Evolutionary conservation across 1,140 invertebrate species (phyloP), one percentile per base, ranked within the genome.

Genomic region (Phthorimaea operculella): DNA sequence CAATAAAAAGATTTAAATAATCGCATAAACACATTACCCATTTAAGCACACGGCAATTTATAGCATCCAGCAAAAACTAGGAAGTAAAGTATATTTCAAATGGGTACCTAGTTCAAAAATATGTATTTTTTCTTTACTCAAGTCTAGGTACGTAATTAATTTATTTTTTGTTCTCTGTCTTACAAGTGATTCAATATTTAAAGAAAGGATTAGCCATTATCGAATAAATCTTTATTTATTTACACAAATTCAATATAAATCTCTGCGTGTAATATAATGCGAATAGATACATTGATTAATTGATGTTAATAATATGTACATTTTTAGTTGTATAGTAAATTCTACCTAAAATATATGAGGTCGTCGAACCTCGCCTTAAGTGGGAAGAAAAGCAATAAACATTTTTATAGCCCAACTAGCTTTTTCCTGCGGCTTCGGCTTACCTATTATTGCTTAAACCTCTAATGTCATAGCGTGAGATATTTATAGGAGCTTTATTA

Each of bases 261-360:
- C 21, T 28, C 2, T 39, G 36, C 10, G 36, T 39, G n/a, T 39
- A 39, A 39, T 39, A 39, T 39, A 39, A 39, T 39, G 10, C 36
- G 36, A 39, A 55, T 63, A 57, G 52, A 50, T 69, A 63, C 72
- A 72, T 79, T 74, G 66, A 73, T 72, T 76, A 72, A 71, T 76
- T 75, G 70, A 75, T 72, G 70, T 57, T 78, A 78, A 80, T 78
- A 61, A 63, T 71, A 80, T 79, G 75, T 72, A 78, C 72, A 81
- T 77, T 4, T 74, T 76, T 70, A 76, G 68, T 63, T 66, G 65
- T 72, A 81, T 77, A 77, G 66, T 76, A 76, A 79, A 79, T 76
- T 68, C 58, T 64, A 69, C 64, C 54, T 59, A 61, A 64, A 76
- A 77, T 76, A 69, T 76, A 78, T 70, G 68, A 65, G 74, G 69